phyloP scores from a whole-genome alignment of 2,113 vertebrate species.

The Pantherophis guttatus region DNA sequence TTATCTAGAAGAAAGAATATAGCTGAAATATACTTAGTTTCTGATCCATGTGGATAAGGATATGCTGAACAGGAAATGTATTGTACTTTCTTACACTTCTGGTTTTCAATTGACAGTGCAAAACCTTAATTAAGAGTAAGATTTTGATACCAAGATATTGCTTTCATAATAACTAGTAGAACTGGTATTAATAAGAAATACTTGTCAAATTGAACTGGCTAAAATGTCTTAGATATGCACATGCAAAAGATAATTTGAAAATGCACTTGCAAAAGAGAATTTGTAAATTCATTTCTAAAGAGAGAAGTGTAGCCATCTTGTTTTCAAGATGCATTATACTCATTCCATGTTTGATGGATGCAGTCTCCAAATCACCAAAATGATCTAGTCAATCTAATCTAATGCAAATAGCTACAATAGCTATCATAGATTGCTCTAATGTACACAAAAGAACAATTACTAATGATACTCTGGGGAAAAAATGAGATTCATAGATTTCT shows the following conservation, averaged over 20 bases:
- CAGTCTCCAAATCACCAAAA: background rate
- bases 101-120: background rate
- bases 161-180: background rate
- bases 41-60: background rate
- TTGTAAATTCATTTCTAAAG: background rate
- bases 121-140: background rate
- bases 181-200: no score
- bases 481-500: background rate
- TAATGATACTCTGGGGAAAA: background rate
- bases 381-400: background rate
- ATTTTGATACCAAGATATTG: background rate
- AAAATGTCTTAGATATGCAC: no score
- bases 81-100: background rate
- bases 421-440: background rate
- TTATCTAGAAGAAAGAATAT: background rate
- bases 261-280: no score
- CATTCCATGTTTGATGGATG: background rate
- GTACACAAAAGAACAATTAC: background rate
- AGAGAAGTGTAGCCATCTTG: background rate
- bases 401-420: background rate
- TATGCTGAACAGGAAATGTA: slow-evolving; percentile 7
- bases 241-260: no score
- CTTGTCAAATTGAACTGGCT: background rate
- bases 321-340: background rate
- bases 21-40: background rate